A percentile compares a stretch with the other conserved stretches of the same genome.
Evolutionary conservation across 2,888 invertebrate genomes (phyloP).

Genomic region (Sinentomon sp.): DNA sequence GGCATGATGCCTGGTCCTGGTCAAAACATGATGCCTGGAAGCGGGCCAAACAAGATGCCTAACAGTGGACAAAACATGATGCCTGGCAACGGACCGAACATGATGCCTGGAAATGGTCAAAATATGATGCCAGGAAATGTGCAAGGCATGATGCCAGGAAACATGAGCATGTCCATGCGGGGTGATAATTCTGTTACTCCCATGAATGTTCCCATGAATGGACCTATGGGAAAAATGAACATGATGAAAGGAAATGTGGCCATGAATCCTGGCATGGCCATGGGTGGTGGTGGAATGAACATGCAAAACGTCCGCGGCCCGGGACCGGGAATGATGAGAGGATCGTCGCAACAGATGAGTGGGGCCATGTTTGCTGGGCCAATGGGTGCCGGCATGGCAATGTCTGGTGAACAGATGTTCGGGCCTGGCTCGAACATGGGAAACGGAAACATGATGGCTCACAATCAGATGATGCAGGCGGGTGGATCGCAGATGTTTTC

Average conservation of each 20-base stretch:
- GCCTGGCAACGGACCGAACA: too few relatives aligned
- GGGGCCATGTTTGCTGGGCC: too few relatives aligned
- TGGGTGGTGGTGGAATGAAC: conserved; percentile 16
- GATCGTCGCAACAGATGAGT: conserved; percentile 12
- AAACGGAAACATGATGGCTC: too few relatives aligned
- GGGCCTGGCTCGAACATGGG: conserved; percentile 28
- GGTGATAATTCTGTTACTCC: conserved; percentile 21
- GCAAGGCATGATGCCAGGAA: conserved; percentile 14
- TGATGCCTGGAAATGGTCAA: conserved; percentile 22
- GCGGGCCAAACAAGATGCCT: too few relatives aligned
- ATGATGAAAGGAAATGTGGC: conserved; percentile 19
- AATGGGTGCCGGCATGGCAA: conserved; percentile 6
- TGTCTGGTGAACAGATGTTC: conserved; percentile 30
- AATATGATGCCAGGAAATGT: conserved; percentile 21
- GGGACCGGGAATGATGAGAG: conserved; percentile 19
- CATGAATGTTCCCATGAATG: conserved; percentile 13
- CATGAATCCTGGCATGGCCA: conserved; percentile 22
- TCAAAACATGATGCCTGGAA: too few relatives aligned
- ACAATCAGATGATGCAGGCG: too few relatives aligned
- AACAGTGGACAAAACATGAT: too few relatives aligned
- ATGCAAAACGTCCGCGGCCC: conserved; percentile 17
- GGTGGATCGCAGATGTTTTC: too few relatives aligned
- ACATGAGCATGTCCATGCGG: conserved; percentile 20
- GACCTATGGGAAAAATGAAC: conserved; percentile 14
- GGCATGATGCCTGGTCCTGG: too few relatives aligned